Conservation (phyloP, 2,888 invertebrate genomes). For the Gortyna flavago region DNA sequence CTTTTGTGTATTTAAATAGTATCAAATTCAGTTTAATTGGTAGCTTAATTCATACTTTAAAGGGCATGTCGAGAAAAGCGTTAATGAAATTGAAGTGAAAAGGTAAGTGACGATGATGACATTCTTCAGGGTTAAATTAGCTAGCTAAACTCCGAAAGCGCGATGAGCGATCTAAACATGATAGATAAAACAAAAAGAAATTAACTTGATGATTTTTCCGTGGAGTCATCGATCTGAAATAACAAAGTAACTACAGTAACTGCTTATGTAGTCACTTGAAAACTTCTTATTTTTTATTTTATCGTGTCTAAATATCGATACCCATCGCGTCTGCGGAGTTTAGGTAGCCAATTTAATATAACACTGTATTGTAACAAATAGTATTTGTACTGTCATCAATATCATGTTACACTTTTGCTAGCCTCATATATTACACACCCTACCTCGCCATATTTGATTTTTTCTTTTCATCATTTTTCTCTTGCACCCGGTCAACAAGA, state of each 20-base stretch:
- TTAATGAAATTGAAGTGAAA: neutral
- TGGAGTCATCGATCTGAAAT: too few species aligned
- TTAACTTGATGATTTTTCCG: too few species aligned
- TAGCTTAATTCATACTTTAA: neutral
- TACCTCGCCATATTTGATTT: neutral
- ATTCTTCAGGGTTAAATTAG: neutral
- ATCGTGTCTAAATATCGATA: neutral
- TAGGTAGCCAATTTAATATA: neutral
- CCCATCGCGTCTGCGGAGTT: neutral
- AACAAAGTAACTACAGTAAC: too few species aligned
- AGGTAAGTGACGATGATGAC: neutral
- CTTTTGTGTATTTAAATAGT: neutral
- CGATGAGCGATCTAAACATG: too few species aligned
- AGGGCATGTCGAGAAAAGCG: neutral
- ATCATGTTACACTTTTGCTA: neutral
- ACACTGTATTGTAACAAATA: neutral
- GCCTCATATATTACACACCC: neutral
- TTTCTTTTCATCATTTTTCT: too few species aligned
- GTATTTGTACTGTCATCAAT: neutral
- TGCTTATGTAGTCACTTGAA: too few species aligned
- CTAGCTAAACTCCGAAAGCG: neutral
- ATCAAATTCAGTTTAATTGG: neutral
- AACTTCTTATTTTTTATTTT: neutral
- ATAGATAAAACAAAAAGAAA: too few species aligned
- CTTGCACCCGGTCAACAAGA: slow-evolving; percentile 18